A percentile compares a stretch with the other conserved stretches of the same genome.
These are phyloP conservation scores for Choloepus didactylus DNA, from an alignment of 2,797 vertebrate species.

Conservation along the genomic window DNA sequence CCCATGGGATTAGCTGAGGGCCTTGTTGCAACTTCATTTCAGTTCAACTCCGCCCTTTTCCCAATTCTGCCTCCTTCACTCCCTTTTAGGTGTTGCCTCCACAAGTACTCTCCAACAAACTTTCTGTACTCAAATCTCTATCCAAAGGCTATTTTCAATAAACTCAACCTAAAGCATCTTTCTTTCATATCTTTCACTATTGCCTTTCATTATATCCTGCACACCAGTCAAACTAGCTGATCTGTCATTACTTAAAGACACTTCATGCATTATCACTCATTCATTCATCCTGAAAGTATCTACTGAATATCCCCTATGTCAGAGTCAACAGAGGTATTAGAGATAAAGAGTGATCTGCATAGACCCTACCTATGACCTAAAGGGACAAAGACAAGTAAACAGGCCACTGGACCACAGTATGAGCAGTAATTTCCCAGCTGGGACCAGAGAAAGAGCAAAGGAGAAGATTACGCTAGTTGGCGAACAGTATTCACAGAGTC, in stretches of 20 bases:
- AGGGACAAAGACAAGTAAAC: constrained; percentile 7
- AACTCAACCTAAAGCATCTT: not conserved
- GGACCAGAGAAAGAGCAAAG: constrained; percentile 26
- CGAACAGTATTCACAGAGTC: not conserved
- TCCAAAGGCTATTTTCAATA: not conserved
- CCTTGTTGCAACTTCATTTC: not conserved
- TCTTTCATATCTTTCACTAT: not conserved
- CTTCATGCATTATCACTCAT: not conserved
- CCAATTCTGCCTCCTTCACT: not conserved
- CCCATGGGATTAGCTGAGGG: not conserved
- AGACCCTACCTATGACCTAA: not conserved
- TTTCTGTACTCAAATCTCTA: not conserved
- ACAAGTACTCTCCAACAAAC: constrained; percentile 17
- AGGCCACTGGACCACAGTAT: not conserved
- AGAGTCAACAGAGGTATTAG: not conserved
- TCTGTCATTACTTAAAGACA: constrained; percentile 8
- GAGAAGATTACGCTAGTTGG: not conserved
- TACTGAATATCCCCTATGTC: constrained; percentile 7
- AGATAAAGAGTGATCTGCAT: not conserved
- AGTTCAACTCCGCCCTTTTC: not conserved
- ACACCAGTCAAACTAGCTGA: constrained; percentile 13
- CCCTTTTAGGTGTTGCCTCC: not conserved
- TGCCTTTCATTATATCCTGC: not conserved
- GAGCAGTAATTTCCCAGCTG: constrained; percentile 22
- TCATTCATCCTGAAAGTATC: not conserved